These are phyloP conservation scores for Mastomys natalensis DNA, from an alignment of 2,113 vertebrate species.

Conservation along the genomic window DNA sequence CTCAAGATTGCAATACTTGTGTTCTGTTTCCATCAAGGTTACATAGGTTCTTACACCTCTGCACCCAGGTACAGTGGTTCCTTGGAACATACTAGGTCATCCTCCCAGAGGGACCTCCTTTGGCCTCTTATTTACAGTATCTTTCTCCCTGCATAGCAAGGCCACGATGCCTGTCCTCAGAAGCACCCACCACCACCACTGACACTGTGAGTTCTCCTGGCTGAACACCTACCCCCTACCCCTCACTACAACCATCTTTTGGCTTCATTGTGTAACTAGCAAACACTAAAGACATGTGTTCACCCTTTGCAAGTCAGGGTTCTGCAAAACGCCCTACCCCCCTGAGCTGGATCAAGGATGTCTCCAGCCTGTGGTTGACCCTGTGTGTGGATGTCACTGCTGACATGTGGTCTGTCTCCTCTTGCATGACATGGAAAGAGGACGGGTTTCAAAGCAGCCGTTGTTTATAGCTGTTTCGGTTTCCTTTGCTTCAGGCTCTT, in stretches of 20 bases:
- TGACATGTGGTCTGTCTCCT: conserved; percentile 80
- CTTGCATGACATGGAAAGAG: conserved; percentile 83
- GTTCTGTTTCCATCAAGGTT: not conserved
- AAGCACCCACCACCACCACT: not conserved
- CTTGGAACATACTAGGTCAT: too few relatives aligned
- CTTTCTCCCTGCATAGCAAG: not conserved
- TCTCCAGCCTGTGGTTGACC: conserved; percentile 73
- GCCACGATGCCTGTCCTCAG: not conserved
- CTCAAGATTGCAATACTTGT: not conserved
- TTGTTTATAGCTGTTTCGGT: conserved; percentile 87
- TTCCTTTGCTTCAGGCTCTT: conserved; percentile 86
- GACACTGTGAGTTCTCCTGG: not conserved
- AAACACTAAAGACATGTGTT: conserved; percentile 44
- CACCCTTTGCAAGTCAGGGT: not conserved
- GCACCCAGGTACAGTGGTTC: not conserved
- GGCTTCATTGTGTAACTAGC: conserved; percentile 63
- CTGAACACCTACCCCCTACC: not conserved
- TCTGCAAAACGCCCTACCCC: not conserved
- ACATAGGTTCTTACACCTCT: not conserved
- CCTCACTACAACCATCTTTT: not conserved
- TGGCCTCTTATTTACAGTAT: fast-evolving
- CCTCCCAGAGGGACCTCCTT: too few relatives aligned
- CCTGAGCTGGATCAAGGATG: not conserved
- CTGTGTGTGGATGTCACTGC: conserved; percentile 72
- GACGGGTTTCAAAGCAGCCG: conserved; percentile 86